Evolutionary conservation across 2,797 vertebrate species (phyloP).

Genomic region (Labroides dimidiatus): DNA sequence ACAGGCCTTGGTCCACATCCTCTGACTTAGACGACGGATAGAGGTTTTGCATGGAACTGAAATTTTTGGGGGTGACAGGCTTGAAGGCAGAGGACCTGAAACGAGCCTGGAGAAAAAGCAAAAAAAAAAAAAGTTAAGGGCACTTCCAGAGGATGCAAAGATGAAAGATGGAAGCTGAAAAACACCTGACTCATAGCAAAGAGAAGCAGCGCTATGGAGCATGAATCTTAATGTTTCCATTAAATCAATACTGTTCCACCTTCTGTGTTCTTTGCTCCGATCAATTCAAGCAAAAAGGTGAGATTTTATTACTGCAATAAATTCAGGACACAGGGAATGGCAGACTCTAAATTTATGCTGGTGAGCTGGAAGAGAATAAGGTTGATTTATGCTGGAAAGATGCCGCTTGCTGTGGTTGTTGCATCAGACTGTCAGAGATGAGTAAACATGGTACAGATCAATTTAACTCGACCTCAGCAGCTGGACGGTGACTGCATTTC

Average conservation of each 20-base stretch:
- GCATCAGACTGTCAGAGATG: constrained; percentile 26
- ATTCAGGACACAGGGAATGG: constrained; percentile 48
- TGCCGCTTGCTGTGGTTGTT: constrained; percentile 13
- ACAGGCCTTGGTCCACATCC: constrained; percentile 87
- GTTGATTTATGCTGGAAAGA: constrained; percentile 64
- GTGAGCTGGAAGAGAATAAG: constrained; percentile 28
- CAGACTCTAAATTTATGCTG: constrained; percentile 45
- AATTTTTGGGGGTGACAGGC: constrained; percentile 89
- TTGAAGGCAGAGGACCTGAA: constrained; percentile 95
- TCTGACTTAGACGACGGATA: constrained; percentile 90
- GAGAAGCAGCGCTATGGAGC: constrained; percentile 4
- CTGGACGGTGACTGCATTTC: constrained; percentile 34
- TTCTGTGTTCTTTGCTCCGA: constrained; percentile 42
- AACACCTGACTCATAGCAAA: not conserved
- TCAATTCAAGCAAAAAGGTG: constrained; percentile 52
- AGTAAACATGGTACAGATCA: constrained; percentile 52
- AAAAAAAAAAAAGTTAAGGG: not conserved
- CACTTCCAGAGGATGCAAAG: constrained; percentile 3
- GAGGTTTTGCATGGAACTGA: constrained; percentile 95
- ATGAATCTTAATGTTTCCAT: constrained; percentile 52
- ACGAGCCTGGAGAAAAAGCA: constrained; percentile 83
- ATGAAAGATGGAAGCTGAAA: not conserved
- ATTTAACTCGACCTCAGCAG: constrained; percentile 38
- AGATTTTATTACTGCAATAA: constrained; percentile 67
- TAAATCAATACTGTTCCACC: constrained; percentile 51